Evolutionary conservation across 2,888 invertebrate species (phyloP).

Genomic region (Drosophila acutilabella): DNA sequence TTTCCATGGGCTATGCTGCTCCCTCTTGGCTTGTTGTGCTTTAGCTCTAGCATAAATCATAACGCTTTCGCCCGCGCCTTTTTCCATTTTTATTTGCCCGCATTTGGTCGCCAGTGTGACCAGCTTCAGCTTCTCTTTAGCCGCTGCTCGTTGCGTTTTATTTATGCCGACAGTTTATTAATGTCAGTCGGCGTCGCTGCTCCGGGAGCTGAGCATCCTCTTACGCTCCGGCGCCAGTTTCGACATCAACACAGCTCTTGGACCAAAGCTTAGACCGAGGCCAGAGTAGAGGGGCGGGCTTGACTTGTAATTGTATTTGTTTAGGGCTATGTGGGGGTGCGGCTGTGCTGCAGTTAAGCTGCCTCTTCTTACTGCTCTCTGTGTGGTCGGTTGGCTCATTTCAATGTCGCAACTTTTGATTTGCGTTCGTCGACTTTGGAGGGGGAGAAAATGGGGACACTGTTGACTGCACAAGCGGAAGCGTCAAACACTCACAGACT

Average conservation of each 20-base stretch:
- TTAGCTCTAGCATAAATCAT: constrained; percentile 67
- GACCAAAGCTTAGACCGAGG: neutral
- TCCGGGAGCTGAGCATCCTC: neutral
- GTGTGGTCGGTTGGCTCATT: constrained; percentile 45
- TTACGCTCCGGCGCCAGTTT: constrained; percentile 14
- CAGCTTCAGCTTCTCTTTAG: constrained; percentile 28
- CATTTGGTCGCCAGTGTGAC: constrained; percentile 51
- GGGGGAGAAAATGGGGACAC: neutral
- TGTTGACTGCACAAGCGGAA: constrained; percentile 35
- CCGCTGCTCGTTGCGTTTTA: constrained; percentile 65
- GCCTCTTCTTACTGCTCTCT: neutral
- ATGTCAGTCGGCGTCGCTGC: constrained; percentile 58
- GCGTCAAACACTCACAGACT: constrained; percentile 26
- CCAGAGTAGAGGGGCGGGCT: constrained; percentile 25
- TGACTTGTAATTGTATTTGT: constrained; percentile 80
- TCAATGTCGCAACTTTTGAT: constrained; percentile 75
- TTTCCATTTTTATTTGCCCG: constrained; percentile 45
- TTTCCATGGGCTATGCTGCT: neutral
- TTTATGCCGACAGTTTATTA: constrained; percentile 82
- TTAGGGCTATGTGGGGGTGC: constrained; percentile 50
- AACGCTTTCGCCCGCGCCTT: constrained; percentile 57
- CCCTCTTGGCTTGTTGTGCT: constrained; percentile 9
- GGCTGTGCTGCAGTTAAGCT: neutral
- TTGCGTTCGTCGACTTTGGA: constrained; percentile 17
- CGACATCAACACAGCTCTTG: constrained; percentile 1